Base-by-base conservation (phyloP, 1,140 invertebrate genomes). In the Eciton burchellii region DNA sequence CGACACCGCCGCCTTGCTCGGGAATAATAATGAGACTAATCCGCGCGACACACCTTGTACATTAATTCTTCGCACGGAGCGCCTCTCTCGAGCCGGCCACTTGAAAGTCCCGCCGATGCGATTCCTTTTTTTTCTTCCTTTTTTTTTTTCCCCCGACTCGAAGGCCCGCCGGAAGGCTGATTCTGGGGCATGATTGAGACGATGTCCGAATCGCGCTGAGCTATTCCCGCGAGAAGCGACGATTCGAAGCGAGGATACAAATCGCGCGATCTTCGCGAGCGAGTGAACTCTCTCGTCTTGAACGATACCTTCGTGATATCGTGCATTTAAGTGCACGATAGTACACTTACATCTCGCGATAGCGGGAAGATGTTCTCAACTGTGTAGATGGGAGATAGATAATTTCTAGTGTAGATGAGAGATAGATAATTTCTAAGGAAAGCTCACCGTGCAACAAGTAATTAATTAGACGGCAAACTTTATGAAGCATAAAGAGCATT, bases 11-110 rank as follows among this genome's bases (percentile, higher is more conserved):
- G 85, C 71, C 81, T 86, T 81, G 84, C 84, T 87, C 81, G 70
- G 59, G 87, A 91, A 90, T 91, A 91, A 90, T 90, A 91, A 91
- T 91, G 88, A 90, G 86, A 88, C 85, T 91, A 91, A 91, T 91
- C 89, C 89, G 83, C 68, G 54, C 66, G 90, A 90, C 90, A 87
- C 79, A 85, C 87, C 74, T 87, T 83, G 65, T 89, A 84, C 89
- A 90, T 92, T 91, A 91, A 92, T 92, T 91, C 89, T 83, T 89
- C 81, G 87, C 87, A 86, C 59, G 82, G 56, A 57, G 9, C 45
- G 16, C 19, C 66, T 24, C 49, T 49, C 66, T 66, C 54, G 26
- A 52, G n/a, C 5, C 49, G 68, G 43, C 71, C 85, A 87, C 71
- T 88, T 81, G 52, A 84, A 81, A 82, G 41, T 87, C 66, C 43